Evolutionary conservation across 2,888 invertebrate genomes (phyloP).

Genomic region (Apamea crenata): DNA sequence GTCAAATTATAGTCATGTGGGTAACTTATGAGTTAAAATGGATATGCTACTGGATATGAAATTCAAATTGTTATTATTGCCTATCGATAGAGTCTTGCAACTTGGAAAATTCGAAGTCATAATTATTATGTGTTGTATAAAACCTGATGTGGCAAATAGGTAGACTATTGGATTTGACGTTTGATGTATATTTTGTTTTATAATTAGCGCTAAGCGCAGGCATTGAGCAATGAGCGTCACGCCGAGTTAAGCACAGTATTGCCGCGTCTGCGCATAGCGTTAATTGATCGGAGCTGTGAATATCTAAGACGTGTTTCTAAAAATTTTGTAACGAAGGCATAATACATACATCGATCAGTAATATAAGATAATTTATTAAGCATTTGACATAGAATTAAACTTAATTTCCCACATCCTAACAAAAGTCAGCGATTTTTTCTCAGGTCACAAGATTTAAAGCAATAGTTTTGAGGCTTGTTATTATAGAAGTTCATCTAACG

Average conservation of each 20-base stretch:
- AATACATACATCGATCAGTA: slow-evolving; percentile 69
- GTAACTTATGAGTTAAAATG: slow-evolving; percentile 59
- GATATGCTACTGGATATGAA: slow-evolving; percentile 34
- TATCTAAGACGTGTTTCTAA: slow-evolving; percentile 63
- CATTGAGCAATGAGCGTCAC: not conserved
- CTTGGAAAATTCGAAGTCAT: slow-evolving; percentile 41
- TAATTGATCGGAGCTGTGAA: slow-evolving; percentile 68
- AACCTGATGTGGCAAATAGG: slow-evolving; percentile 44
- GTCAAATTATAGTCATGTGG: slow-evolving; percentile 70
- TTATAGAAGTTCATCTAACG: slow-evolving; percentile 52
- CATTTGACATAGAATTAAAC: slow-evolving; percentile 67
- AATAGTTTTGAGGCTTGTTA: slow-evolving; percentile 72
- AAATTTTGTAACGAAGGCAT: slow-evolving; percentile 60
- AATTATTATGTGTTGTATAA: slow-evolving; percentile 32
- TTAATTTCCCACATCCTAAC: slow-evolving; percentile 66
- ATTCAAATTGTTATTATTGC: slow-evolving; percentile 26
- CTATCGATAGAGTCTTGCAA: slow-evolving; percentile 19
- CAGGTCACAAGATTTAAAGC: slow-evolving; percentile 65
- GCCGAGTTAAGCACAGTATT: not conserved
- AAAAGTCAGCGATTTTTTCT: slow-evolving; percentile 55
- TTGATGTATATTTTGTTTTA: slow-evolving; percentile 61
- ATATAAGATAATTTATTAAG: slow-evolving; percentile 75
- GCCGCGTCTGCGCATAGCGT: slow-evolving; percentile 25
- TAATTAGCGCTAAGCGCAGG: slow-evolving; percentile 45
- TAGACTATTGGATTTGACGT: slow-evolving; percentile 44